Percentiles rank a stretch among this genome's conserved stretches.
Evolutionary conservation across 2,797 vertebrate genomes (phyloP).

Genomic region (Bradypodion ventrale): DNA sequence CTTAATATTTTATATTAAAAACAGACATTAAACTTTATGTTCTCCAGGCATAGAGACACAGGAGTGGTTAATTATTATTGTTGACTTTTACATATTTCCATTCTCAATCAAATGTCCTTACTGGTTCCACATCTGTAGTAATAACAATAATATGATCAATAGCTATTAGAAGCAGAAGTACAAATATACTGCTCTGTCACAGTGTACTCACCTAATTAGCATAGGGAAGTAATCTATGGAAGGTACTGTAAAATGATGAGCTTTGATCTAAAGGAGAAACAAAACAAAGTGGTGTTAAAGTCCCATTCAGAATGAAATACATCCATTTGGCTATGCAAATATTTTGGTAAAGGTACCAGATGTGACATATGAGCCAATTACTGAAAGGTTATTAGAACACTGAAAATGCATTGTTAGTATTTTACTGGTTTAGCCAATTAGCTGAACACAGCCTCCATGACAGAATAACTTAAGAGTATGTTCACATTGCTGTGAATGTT

Average conservation of each 20-base stretch:
- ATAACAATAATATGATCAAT: background rate
- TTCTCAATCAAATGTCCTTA: conserved; percentile 9
- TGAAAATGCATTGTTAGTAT: background rate
- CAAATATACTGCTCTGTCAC: background rate
- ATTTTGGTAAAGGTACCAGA: conserved; percentile 27
- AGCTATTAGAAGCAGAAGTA: background rate
- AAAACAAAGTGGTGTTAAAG: background rate
- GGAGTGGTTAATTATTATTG: background rate
- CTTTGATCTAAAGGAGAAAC: conserved; percentile 16
- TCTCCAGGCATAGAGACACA: background rate
- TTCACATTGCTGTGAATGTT: conserved; percentile 12
- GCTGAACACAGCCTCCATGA: background rate
- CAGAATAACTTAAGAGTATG: background rate
- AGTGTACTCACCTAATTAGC: conserved; percentile 21
- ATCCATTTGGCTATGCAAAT: conserved; percentile 26
- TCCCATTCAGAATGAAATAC: background rate
- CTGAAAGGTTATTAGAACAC: conserved; percentile 3
- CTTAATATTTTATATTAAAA: background rate
- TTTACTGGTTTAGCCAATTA: conserved; percentile 29
- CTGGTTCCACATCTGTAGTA: background rate
- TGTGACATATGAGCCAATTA: conserved; percentile 16
- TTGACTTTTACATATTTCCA: conserved; percentile 5
- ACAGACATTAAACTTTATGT: background rate
- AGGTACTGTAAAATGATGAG: conserved; percentile 18
- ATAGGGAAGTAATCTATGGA: conserved; percentile 17